Percentiles rank a stretch among this genome's conserved stretches.
Evolutionary conservation across 1,140 invertebrate genomes (phyloP).

Genomic region (Eufriesea mexicana): DNA sequence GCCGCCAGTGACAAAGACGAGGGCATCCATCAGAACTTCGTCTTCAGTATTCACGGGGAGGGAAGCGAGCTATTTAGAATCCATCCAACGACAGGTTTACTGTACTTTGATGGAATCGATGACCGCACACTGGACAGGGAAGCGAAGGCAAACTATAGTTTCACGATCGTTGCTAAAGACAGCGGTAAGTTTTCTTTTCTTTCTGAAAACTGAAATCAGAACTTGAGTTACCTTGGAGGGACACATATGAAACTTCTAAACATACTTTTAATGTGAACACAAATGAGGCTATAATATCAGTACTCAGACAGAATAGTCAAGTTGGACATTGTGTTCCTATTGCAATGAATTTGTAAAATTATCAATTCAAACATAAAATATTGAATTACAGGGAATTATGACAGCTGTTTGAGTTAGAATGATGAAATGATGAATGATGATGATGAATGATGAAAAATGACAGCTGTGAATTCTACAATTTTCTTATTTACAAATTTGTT

Average conservation of each 20-base stretch:
- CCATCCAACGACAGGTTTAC: constrained; percentile 86
- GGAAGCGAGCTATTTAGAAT: constrained; percentile 90
- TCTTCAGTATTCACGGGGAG: constrained; percentile 88
- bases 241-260: not conserved
- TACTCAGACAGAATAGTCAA: not conserved
- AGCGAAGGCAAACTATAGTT: constrained; percentile 86
- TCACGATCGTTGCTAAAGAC: constrained; percentile 89
- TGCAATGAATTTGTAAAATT: no score
- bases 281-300: no score
- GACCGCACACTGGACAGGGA: constrained; percentile 87
- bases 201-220: not conserved
- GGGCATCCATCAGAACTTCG: constrained; percentile 90
- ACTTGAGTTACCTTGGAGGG: not conserved
- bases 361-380: no score
- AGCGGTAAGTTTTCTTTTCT: constrained; percentile 75
- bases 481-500: no score
- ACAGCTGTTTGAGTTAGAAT: no score
- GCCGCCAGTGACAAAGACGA: constrained; percentile 89
- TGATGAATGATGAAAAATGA: no score
- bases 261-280: no score
- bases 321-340: not conserved
- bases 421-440: no score
- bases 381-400: no score
- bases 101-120: constrained; percentile 83
- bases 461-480: no score